A percentile compares a stretch with the other conserved stretches of the same genome.
Conservation (phyloP, 2,797 vertebrate species). For the Coluber constrictor region DNA sequence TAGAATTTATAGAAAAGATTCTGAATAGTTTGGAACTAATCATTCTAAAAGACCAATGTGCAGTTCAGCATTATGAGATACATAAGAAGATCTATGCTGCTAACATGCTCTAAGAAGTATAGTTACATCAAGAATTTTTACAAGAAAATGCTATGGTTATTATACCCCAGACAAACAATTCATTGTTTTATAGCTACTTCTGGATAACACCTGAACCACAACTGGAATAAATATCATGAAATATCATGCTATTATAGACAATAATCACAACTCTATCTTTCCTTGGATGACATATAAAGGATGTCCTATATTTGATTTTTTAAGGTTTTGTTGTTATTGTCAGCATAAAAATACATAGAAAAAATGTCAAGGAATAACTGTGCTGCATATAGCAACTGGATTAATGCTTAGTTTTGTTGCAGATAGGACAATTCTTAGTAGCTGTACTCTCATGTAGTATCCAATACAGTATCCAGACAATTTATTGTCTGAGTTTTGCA, state of each 20-base stretch:
- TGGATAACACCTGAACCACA: not conserved
- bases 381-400: not conserved
- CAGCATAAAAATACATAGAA: not conserved
- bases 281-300: not conserved
- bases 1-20: constrained; percentile 9
- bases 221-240: not conserved
- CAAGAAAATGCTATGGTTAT: not conserved
- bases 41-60: not conserved
- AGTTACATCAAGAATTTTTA: not conserved
- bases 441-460: not conserved
- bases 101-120: not conserved
- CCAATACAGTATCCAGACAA: not conserved
- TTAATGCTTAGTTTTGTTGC: not conserved
- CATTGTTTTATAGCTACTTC: not conserved
- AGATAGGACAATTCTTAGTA: not conserved
- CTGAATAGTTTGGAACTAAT: not conserved
- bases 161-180: not conserved
- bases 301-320: not conserved
- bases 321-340: not conserved
- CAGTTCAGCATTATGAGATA: not conserved
- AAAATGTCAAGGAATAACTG: not conserved
- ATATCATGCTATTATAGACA: not conserved
- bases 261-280: not conserved
- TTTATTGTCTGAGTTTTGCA: not conserved
- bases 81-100: not conserved